Evolutionary conservation across 2,888 invertebrate genomes (phyloP).

Genomic region (Piscicola geometra): DNA sequence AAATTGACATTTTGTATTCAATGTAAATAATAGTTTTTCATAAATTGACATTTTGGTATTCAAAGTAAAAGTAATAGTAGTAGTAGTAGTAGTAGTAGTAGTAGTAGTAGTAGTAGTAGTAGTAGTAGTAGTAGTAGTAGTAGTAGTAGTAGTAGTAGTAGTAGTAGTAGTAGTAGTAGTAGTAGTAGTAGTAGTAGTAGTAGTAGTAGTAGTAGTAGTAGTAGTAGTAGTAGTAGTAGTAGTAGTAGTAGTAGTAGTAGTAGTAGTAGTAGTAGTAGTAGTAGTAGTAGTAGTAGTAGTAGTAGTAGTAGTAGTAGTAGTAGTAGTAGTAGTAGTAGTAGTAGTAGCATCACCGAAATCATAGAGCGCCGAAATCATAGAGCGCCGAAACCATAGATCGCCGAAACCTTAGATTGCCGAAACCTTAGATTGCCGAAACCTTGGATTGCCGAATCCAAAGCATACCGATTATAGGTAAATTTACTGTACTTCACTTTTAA

Average conservation of each 20-base stretch:
- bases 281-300: slow-evolving; percentile 24
- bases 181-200: slow-evolving; percentile 12
- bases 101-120: slow-evolving; percentile 4
- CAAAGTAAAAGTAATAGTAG: neutral
- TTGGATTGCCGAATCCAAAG: too few species aligned
- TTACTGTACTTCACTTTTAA: too few species aligned
- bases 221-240: slow-evolving; percentile 24
- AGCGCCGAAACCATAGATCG: too few species aligned
- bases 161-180: slow-evolving; percentile 13
- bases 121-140: slow-evolving; percentile 13
- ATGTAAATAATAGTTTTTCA: too few species aligned
- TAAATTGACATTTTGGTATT: too few species aligned
- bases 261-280: slow-evolving; percentile 24
- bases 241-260: slow-evolving; percentile 24
- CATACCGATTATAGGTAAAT: too few species aligned
- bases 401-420: too few species aligned
- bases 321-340: slow-evolving; percentile 29
- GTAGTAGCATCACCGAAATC: too few species aligned
- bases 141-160: slow-evolving; percentile 17
- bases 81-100: slow-evolving; percentile 15
- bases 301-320: slow-evolving; percentile 24
- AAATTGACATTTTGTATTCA: too few species aligned
- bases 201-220: slow-evolving; percentile 23
- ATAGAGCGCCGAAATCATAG: too few species aligned
- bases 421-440: too few species aligned